Evolutionary conservation across 2,797 vertebrate genomes (phyloP), one percentile per base, ranked within the genome.

Genomic region (Thripadectes ignobilis): DNA sequence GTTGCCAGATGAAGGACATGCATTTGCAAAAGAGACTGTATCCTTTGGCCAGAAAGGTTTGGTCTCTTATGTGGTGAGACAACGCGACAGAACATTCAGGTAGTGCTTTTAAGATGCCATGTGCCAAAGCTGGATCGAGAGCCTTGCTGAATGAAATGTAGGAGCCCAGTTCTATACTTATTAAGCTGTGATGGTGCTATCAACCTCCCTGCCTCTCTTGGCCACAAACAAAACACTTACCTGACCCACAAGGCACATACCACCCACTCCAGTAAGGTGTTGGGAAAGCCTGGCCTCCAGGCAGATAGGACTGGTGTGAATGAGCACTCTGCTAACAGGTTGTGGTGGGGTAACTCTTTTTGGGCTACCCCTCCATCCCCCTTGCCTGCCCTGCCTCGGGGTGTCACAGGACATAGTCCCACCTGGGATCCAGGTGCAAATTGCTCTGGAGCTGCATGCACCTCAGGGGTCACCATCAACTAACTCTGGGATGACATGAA

Each of bases 351-450:
- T 32, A 69, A 45, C 18, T 34, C 34, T 5, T 58, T 51, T 38
- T 9, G 34, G 13, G 48, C n/a, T 54, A 21, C 13, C 15, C 16
- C 10, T 36, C 43, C 0, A 0, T 1, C 4, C 14, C 9, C 7
- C 18, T 46, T 74, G 19, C 26, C 26, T 27, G 51, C 58, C 24
- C 5, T 49, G 24, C 36, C 21, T 13, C 43, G n/a, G 27, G 32
- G 13, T 3, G 2, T 10, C n/a, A 45, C 1, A 1, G 39, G 48
- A 59, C 3, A 1, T 12, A 32, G 4, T 61, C 51, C 52, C 58
- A 61, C 19, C 65, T 48, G 59, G 22, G 46, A 89, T 32, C 23
- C 71, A n/a, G 0, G 0, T 15, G 30, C 24, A 86, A 48, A 73
- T 76, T 69, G 67, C 55, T 69, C 61, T 30, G 22, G 73, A 52